A percentile compares a stretch with the other conserved stretches of the same genome.
These are phyloP conservation scores for Pararge aegeria DNA, from an alignment of 1,140 invertebrate species.

Conservation along the genomic window DNA sequence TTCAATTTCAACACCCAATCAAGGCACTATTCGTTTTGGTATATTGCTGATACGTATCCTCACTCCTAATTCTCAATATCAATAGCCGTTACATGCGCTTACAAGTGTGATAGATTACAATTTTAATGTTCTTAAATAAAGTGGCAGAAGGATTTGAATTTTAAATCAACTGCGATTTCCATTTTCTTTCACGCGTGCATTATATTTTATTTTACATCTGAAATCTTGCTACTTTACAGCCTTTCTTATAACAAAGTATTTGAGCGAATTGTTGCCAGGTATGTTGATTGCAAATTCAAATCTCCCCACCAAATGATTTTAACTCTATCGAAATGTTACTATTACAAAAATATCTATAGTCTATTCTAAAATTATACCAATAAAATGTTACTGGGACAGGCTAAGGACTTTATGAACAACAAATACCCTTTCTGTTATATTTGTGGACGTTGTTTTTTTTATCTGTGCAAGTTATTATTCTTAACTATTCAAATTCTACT, in stretches of 20 bases:
- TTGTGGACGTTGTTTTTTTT: slow-evolving; percentile 53
- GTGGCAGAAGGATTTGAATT: slow-evolving; percentile 13
- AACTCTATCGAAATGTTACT: slow-evolving; percentile 60
- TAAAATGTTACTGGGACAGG: slow-evolving; percentile 70
- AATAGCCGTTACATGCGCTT: slow-evolving; percentile 60
- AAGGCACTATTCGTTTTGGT: slow-evolving; percentile 78
- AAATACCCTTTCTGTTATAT: slow-evolving; percentile 62
- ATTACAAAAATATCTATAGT: slow-evolving; percentile 78
- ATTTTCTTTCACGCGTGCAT: background rate
- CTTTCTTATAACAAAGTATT: background rate
- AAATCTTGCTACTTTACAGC: background rate
- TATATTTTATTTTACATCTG: slow-evolving; percentile 2
- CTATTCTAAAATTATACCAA: slow-evolving; percentile 69
- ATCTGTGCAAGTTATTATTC: slow-evolving; percentile 51
- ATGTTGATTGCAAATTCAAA: slow-evolving; percentile 23
- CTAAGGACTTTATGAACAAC: slow-evolving; percentile 75
- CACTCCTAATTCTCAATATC: slow-evolving; percentile 72
- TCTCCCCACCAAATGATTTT: slow-evolving; percentile 23
- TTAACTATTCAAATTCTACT: slow-evolving; percentile 49
- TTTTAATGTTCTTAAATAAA: slow-evolving; percentile 50
- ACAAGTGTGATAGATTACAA: slow-evolving; percentile 62
- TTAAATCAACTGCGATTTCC: slow-evolving; percentile 2
- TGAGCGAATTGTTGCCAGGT: slow-evolving; percentile 11
- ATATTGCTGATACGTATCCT: slow-evolving; percentile 77
- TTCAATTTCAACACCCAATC: slow-evolving; percentile 54